phyloP scores from a whole-genome alignment of 1,140 invertebrate species.

The Gryllus bimaculatus region DNA sequence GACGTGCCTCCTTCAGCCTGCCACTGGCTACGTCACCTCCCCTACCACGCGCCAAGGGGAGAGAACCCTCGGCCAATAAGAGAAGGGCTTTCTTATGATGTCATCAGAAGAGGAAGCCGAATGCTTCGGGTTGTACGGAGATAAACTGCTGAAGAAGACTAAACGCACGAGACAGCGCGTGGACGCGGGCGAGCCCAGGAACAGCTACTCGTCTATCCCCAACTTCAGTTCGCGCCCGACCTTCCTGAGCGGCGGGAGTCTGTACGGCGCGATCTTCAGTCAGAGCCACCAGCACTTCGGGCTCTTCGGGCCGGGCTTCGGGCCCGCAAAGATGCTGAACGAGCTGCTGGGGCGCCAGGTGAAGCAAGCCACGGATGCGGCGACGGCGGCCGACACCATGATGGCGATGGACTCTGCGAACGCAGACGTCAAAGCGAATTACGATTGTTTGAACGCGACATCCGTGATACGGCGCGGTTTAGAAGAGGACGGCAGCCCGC shows the following conservation, averaged over 20 bases:
- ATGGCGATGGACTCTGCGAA: slow-evolving; percentile 29
- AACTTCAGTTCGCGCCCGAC: slow-evolving; percentile 74
- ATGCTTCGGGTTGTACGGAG: slow-evolving; percentile 81
- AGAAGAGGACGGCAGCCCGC: slow-evolving; percentile 26
- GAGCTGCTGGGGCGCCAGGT: slow-evolving; percentile 67
- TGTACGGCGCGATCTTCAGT: slow-evolving; percentile 72
- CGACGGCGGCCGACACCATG: slow-evolving; percentile 47
- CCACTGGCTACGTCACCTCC: slow-evolving; percentile 18
- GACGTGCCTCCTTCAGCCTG: slow-evolving; percentile 27
- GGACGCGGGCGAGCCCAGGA: slow-evolving; percentile 86
- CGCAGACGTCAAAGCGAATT: slow-evolving; percentile 24
- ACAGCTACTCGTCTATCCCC: slow-evolving; percentile 81
- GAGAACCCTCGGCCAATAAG: slow-evolving; percentile 50
- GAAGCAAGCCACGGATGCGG: slow-evolving; percentile 57
- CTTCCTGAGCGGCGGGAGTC: slow-evolving; percentile 63
- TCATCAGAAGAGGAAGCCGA: slow-evolving; percentile 89
- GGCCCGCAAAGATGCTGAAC: slow-evolving; percentile 75
- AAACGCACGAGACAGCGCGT: slow-evolving; percentile 87
- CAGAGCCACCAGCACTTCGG: slow-evolving; percentile 46
- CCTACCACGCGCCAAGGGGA: slow-evolving; percentile 24
- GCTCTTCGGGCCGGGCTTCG: slow-evolving; percentile 66
- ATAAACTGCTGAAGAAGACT: slow-evolving; percentile 79
- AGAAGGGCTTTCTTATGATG: slow-evolving; percentile 69
- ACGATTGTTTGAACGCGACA: slow-evolving; percentile 27
- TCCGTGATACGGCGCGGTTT: slow-evolving; percentile 28